Conservation (phyloP, 1,140 invertebrate species). For the Lordiphosa clarofinis region DNA sequence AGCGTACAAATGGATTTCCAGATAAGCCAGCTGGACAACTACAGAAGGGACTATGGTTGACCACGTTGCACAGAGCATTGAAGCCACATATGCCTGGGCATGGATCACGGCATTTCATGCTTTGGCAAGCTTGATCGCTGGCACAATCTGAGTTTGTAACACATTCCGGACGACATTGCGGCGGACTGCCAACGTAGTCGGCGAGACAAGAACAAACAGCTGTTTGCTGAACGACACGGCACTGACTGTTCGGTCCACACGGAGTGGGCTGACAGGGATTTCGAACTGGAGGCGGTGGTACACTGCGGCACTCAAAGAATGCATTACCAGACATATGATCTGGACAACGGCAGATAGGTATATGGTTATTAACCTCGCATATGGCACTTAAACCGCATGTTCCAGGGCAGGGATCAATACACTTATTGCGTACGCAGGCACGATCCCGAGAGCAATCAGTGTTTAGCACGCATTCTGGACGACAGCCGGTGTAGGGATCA, state of each 20-base stretch:
- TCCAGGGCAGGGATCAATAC: conserved; percentile 88
- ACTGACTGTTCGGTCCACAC: conserved; percentile 90
- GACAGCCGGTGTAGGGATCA: conserved; percentile 90
- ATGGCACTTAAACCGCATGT: conserved; percentile 89
- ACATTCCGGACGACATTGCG: conserved; percentile 88
- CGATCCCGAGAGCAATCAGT: conserved; percentile 87
- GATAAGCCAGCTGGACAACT: conserved; percentile 82
- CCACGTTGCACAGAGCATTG: conserved; percentile 83
- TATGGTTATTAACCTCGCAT: conserved; percentile 88
- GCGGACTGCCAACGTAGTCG: conserved; percentile 86
- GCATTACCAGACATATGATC: conserved; percentile 89
- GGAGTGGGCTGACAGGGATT: conserved; percentile 87
- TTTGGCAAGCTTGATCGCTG: conserved; percentile 86
- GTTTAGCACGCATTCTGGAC: conserved; percentile 91
- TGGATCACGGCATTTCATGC: conserved; percentile 89
- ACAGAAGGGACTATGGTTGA: conserved; percentile 84
- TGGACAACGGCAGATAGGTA: conserved; percentile 87
- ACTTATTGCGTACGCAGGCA: conserved; percentile 91
- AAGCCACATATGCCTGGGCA: conserved; percentile 88
- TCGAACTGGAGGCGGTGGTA: conserved; percentile 73
- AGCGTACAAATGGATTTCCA: conserved; percentile 85
- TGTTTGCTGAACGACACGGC: conserved; percentile 85
- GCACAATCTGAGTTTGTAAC: conserved; percentile 88
- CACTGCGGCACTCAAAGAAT: conserved; percentile 75
- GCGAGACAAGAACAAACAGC: conserved; percentile 88